phyloP scores from a whole-genome alignment of 1,140 invertebrate species.

The Sinella curviseta region DNA sequence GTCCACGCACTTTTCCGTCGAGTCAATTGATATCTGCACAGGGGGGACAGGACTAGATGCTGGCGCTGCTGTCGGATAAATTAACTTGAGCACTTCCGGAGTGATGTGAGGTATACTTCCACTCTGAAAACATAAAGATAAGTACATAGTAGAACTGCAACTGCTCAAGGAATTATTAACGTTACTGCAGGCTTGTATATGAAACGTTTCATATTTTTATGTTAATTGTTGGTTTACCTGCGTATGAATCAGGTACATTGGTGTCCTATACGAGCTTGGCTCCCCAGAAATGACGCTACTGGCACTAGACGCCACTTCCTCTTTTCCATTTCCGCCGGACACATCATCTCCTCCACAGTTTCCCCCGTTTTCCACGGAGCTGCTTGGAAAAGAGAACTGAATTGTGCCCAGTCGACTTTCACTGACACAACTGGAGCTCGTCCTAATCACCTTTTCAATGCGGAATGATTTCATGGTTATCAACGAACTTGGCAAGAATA shows the following conservation, averaged over 20 bases:
- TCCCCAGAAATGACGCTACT: too few species aligned
- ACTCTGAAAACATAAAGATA: conserved; percentile 53
- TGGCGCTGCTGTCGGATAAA: conserved; percentile 52
- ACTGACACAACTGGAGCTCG: neutral
- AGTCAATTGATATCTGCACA: conserved; percentile 62
- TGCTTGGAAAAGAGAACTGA: neutral
- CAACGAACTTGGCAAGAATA: too few species aligned
- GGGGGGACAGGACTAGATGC: conserved; percentile 52
- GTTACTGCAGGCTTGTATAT: neutral
- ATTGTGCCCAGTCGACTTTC: neutral
- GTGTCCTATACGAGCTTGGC: conserved; percentile 34
- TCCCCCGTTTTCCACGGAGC: neutral
- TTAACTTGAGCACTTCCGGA: conserved; percentile 64
- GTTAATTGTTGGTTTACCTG: conserved; percentile 21
- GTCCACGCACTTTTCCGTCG: conserved; percentile 60
- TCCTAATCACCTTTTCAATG: neutral
- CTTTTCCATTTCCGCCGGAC: neutral
- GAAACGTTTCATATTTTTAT: neutral
- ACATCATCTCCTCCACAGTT: neutral
- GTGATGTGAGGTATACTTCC: conserved; percentile 67
- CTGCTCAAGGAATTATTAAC: too few species aligned
- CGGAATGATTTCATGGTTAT: neutral
- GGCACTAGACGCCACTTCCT: conserved; percentile 7
- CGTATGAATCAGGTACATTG: conserved; percentile 42
- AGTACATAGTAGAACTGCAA: neutral